Base-by-base conservation (phyloP, 2,113 vertebrate species). In the Cinclus cinclus region DNA sequence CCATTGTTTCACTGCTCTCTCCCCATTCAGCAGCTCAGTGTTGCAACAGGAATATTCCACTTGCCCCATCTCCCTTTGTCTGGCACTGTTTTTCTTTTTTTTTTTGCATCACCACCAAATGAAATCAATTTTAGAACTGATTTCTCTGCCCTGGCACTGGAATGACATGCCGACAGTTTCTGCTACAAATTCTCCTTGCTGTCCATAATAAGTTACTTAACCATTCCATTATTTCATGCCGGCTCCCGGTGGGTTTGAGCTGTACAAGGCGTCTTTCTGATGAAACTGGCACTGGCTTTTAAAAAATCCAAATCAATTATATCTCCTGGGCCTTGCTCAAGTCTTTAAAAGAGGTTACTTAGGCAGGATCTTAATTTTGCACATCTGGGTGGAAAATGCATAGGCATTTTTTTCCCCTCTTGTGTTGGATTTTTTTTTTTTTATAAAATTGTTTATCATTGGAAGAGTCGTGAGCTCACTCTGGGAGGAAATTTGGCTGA, bases 201-300 rank as follows among this genome's bases (percentile, higher is more conserved):
- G 94, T 73, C 92, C 92, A 53, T 81, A 96, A 86, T 68, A 93
- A 93, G 94, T 96, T 95, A 95, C 94, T 97, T 96, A 95, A 94
- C 94, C 88, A 96, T 96, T 95, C 96, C 93, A 90, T 90, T 93
- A 90, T 93, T 96, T 83, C 87, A 67, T 33, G 60, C 79, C 0
- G 10, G 69, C 37, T 96, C 93, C 96, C 83, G 2, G 71, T 81
- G 94, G 95, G 85, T 87, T 96, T 95, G 65, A 90, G 79, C 90
- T 78, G 76, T 83, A 89, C 76, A 59, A 93, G 95, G 74, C 10
- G 0, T 83, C 79, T 94, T 90, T 75, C 90, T 90, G 92, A 94
- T 83, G 90, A 94, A 95, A 93, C 56, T 92, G 85, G 93, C 95
- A 94, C 53, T 0, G 0, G 94, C 71, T 95, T 90, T 95, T 93